Conservation (phyloP, 64 coral and sea anemone genomes). For the Pocillopora damicornis region DNA sequence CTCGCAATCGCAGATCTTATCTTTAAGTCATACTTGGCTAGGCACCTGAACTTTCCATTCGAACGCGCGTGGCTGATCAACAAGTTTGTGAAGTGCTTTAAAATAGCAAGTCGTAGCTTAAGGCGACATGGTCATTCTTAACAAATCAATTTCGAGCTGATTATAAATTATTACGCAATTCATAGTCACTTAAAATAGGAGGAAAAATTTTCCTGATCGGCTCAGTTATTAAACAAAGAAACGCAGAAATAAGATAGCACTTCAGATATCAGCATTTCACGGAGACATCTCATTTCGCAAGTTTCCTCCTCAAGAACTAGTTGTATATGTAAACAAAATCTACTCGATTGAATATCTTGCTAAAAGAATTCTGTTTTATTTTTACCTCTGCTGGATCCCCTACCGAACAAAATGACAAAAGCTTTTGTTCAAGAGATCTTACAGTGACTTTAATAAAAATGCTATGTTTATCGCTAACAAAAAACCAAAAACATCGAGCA, state of each 20-base stretch:
- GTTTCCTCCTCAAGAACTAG: not conserved
- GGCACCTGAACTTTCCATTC: constrained; percentile 12
- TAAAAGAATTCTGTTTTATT: not conserved
- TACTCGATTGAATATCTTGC: not conserved
- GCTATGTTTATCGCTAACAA: constrained; percentile 17
- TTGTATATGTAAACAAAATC: not conserved
- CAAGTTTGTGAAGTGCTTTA: not conserved
- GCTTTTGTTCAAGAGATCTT: constrained; percentile 29
- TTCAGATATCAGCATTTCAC: not conserved
- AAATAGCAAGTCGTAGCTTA: not conserved
- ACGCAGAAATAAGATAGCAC: not conserved
- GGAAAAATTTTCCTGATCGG: too few species aligned
- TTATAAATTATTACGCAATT: too few species aligned
- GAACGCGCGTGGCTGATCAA: not conserved
- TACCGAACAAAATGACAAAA: constrained; percentile 18
- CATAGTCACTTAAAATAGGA: too few species aligned
- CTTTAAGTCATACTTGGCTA: constrained; percentile 1
- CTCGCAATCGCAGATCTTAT: constrained; percentile 37
- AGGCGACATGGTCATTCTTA: too few species aligned
- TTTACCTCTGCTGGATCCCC: constrained; percentile 14
- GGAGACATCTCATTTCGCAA: not conserved
- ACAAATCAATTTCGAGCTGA: too few species aligned
- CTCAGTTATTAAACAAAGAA: not conserved
- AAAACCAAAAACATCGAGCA: constrained; percentile 11
- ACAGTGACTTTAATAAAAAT: constrained; percentile 32